Evolutionary conservation across 1,140 invertebrate species (phyloP).

Genomic region (Drosophila kohkoa): DNA sequence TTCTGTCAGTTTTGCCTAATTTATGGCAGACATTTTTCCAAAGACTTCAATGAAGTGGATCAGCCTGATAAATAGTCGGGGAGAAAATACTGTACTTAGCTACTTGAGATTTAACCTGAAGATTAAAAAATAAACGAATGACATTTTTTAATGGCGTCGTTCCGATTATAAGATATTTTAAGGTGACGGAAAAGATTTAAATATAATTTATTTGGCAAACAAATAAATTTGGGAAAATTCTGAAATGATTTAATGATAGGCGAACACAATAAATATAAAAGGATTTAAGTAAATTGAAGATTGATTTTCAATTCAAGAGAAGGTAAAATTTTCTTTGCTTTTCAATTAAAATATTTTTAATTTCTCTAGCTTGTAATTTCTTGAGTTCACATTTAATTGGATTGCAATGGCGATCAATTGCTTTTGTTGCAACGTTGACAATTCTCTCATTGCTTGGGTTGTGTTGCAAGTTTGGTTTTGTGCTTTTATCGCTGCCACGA

Average conservation of each 20-base stretch:
- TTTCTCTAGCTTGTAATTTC: background rate
- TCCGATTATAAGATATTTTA: background rate
- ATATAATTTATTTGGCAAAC: too few species aligned
- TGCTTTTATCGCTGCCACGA: slow-evolving; percentile 42
- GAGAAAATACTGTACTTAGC: slow-evolving; percentile 2
- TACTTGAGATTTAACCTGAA: slow-evolving; percentile 17
- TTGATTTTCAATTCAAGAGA: background rate
- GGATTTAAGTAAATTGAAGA: background rate
- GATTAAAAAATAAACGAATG: slow-evolving; percentile 3
- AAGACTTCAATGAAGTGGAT: slow-evolving; percentile 61
- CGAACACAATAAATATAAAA: too few species aligned
- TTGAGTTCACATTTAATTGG: slow-evolving; percentile 35
- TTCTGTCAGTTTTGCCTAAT: slow-evolving; percentile 75
- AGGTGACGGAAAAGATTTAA: background rate
- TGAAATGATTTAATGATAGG: too few species aligned
- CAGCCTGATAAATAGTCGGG: background rate
- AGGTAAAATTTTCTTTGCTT: background rate
- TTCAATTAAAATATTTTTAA: too few species aligned
- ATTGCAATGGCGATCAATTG: slow-evolving; percentile 15
- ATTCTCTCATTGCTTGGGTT: slow-evolving; percentile 21
- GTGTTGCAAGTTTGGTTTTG: slow-evolving; percentile 9
- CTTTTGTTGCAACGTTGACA: slow-evolving; percentile 32
- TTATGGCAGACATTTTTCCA: slow-evolving; percentile 56
- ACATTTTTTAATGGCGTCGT: background rate
- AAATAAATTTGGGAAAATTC: too few species aligned